Conservation (phyloP, 1,140 invertebrate species). For the Colletes gigas region DNA sequence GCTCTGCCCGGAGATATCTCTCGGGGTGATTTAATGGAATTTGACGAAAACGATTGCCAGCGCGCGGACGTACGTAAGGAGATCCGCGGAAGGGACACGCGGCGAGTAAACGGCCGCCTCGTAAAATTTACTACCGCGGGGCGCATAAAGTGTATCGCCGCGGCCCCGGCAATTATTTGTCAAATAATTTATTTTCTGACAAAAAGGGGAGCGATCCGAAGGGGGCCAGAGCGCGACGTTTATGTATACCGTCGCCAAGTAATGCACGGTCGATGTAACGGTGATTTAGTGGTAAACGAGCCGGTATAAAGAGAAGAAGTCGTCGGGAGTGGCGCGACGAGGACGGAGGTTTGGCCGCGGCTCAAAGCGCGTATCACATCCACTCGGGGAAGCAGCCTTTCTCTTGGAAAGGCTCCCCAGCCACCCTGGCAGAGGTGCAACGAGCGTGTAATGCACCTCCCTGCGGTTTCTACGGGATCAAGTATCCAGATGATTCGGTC, state of each 20-base stretch:
- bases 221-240: slow-evolving; percentile 21
- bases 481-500: slow-evolving; percentile 65
- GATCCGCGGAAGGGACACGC: background rate
- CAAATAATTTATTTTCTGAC: slow-evolving; percentile 61
- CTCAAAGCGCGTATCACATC: slow-evolving; percentile 64
- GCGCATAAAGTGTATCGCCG: slow-evolving; percentile 55
- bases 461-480: slow-evolving; percentile 57
- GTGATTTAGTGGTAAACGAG: slow-evolving; percentile 63
- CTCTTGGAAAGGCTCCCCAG: slow-evolving; percentile 39
- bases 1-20: slow-evolving; percentile 22
- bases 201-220: slow-evolving; percentile 26
- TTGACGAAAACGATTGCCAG: slow-evolving; percentile 41
- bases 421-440: slow-evolving; percentile 54
- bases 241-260: slow-evolving; percentile 35
- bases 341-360: slow-evolving; percentile 56
- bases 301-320: slow-evolving; percentile 42
- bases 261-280: slow-evolving; percentile 58
- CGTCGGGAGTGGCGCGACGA: background rate
- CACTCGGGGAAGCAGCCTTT: slow-evolving; percentile 52
- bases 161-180: slow-evolving; percentile 53
- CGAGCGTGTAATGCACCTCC: slow-evolving; percentile 59
- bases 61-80: slow-evolving; percentile 28
- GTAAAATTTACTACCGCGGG: slow-evolving; percentile 50
- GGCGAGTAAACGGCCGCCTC: slow-evolving; percentile 22
- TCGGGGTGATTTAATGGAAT: slow-evolving; percentile 56